Evolutionary conservation across 2,888 invertebrate species (phyloP), one percentile per base, ranked within the genome.

Genomic region (Mesorhabditis spiculigera): DNA sequence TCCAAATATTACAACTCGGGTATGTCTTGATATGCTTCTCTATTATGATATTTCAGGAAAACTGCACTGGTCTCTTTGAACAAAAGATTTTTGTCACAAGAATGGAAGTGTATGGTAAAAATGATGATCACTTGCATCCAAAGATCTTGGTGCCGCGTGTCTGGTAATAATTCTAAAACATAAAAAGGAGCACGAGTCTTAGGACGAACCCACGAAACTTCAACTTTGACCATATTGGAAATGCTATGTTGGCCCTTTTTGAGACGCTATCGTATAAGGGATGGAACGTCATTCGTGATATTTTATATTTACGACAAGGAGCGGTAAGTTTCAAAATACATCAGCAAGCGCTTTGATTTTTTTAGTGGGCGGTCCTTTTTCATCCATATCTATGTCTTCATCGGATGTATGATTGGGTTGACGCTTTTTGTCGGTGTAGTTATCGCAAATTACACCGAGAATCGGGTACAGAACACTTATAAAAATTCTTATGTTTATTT

Each of bases 371-470:
- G 86, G 95, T 96, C 0, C 92, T 98, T 78, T n/a, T 99, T 97
- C 87, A 97, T 99, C 78, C 98, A 99, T 87, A 93, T 99, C 71
- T 99, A 97, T 87, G 98, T 99, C 80, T 99, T 99, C 87, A 90
- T 98, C 87, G 98, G 98, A 50, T 98, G 97, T 87, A 97, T 99
- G 97, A 99, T 99, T 87, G 98, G 98, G 4, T 88, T 99, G 70
- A 99, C 98, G 0, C 88, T 99, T 73, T 99, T 99, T 87, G 98
- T 99, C 43, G 98, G 98, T 84, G 98, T 99, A 1, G 98, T 99
- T 43, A 98, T 99, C 87, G 98, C 98, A 0, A 99, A 99, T 88
- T 99, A 99, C 88, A 96, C 96, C 0, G 97, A 99, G 88, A 99
- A 98, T 87, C 95, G 97, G 86, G 89, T 89, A 4, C 4, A 41